Percentiles rank a stretch among this genome's conserved stretches.
These are phyloP conservation scores for Malurus splendens DNA, from an alignment of 2,797 vertebrate species.

Conservation along the genomic window DNA sequence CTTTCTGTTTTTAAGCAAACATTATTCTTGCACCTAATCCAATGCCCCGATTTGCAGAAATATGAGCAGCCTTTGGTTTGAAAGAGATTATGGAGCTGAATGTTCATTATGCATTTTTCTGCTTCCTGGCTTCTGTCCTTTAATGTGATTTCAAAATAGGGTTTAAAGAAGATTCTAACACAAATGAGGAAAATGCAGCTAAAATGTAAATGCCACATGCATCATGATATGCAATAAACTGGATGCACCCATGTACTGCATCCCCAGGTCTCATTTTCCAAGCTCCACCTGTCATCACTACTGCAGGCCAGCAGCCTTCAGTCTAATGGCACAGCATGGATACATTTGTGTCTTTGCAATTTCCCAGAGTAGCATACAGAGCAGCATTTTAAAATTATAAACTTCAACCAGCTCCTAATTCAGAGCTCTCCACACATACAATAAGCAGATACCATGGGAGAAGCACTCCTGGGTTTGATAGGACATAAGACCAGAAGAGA, in stretches of 20 bases:
- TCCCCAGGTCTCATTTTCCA: background rate
- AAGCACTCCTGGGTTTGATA: background rate
- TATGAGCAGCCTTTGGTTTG: background rate
- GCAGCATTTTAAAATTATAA: background rate
- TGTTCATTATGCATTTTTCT: background rate
- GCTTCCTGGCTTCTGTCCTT: background rate
- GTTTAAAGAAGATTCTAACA: background rate
- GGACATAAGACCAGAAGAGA: background rate
- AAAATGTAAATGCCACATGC: background rate
- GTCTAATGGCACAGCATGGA: background rate
- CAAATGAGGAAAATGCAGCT: background rate
- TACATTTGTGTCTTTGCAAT: background rate
- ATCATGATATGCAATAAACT: background rate
- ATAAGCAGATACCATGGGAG: background rate
- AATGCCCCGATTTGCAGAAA: background rate
- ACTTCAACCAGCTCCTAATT: background rate
- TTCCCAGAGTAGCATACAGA: background rate
- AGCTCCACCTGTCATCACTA: background rate
- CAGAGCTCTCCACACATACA: background rate
- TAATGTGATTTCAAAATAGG: background rate
- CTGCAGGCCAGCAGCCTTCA: background rate
- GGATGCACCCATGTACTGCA: background rate
- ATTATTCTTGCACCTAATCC: background rate
- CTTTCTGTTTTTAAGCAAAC: background rate
- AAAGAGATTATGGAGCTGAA: background rate